phyloP scores from a whole-genome alignment of 2,797 vertebrate genomes.

The Iguana delicatissima region DNA sequence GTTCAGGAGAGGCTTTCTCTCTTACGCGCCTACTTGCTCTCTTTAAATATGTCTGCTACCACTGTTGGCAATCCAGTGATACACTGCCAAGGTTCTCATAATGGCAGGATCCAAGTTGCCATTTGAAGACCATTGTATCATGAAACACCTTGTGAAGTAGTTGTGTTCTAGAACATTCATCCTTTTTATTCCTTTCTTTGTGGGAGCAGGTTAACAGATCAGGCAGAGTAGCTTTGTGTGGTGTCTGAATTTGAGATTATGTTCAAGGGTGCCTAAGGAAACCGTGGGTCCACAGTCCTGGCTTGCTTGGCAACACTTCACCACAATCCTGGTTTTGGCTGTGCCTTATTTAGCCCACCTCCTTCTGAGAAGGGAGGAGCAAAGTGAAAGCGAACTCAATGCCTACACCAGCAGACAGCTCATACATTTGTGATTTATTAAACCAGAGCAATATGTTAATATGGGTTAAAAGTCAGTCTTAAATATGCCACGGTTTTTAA shows the following conservation, averaged over 20 bases:
- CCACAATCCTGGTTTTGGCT: background rate
- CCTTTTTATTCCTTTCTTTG: no score
- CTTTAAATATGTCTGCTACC: background rate
- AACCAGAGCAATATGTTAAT: background rate
- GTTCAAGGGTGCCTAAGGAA: no score
- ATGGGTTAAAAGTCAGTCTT: background rate
- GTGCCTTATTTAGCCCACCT: background rate
- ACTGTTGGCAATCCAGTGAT: background rate
- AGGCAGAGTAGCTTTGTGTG: no score
- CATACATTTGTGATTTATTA: background rate
- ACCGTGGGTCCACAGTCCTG: no score
- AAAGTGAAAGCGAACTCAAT: background rate
- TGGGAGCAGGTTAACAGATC: no score
- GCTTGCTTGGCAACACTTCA: background rate
- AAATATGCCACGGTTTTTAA: background rate
- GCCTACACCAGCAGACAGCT: background rate
- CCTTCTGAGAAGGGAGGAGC: background rate
- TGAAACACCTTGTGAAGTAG: background rate
- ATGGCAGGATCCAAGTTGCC: background rate
- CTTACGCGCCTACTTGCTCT: background rate
- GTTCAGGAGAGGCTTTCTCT: background rate
- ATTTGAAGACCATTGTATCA: background rate
- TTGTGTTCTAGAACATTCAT: no score
- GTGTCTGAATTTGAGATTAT: no score
- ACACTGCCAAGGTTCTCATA: background rate